Evolutionary conservation across 2,888 invertebrate genomes (phyloP), one percentile per base, ranked within the genome.

Genomic region (Ormyrus rosae): DNA sequence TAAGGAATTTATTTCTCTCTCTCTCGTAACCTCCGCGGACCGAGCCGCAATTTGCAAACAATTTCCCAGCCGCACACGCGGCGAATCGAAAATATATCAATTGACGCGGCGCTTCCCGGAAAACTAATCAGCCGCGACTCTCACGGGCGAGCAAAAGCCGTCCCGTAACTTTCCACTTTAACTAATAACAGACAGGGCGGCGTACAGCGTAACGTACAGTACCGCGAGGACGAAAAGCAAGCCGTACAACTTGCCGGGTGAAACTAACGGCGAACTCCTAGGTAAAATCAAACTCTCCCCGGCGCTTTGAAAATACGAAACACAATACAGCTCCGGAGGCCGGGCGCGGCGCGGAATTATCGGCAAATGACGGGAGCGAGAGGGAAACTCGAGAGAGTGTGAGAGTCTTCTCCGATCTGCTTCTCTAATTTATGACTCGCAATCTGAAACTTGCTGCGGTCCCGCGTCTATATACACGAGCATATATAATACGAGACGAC

Each of bases 341-440:
- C 34, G 74, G 13, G 34, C 48, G 8, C 46, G 51, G 8, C 46
- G 51, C 61, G 58, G 60, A 78, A 78, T 78, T 78, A 78, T 78
- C 81, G 75, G 71, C 34, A 78, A 78, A 78, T 73, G 74, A 74
- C 74, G 60, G 45, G 19, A 7, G 53, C 10, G 9, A 13, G 9
- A 45, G 13, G 48, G 74, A 56, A 67, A 67, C 65, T 64, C 68
- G 50, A 56, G 34, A 34, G 34, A 34, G 34, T 34, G 34, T 34
- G 50, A 51, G 53, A 65, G 34, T 55, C 69, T 56, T 51, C 58
- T 50, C 68, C 58, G 53, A 72, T 71, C 58, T 34, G 34, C 71
- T 71, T 61, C 51, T 77, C 70, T 81, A 81, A 81, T 81, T 78
- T 81, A 81, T 77, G 64, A 50, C 72, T 64, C 11, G 80, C 76